These are phyloP conservation scores for Agrotis puta DNA, from an alignment of 2,888 invertebrate genomes.

Conservation along the genomic window DNA sequence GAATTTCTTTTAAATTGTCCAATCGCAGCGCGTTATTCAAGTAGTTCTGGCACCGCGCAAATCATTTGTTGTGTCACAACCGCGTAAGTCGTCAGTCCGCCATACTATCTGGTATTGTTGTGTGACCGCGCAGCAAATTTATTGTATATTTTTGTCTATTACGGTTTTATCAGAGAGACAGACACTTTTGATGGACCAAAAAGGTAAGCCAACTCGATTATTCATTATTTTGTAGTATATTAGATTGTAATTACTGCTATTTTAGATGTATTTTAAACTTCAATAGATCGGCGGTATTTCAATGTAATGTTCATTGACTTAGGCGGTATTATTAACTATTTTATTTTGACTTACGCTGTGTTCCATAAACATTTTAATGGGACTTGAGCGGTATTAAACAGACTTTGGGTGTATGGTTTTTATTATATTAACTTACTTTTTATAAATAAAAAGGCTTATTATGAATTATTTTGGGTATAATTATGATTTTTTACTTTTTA, in stretches of 20 bases:
- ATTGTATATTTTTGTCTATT: too few relatives aligned
- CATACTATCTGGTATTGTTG: background rate
- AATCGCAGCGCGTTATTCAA: constrained; percentile 3
- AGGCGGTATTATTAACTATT: constrained; percentile 19
- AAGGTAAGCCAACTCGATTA: constrained; percentile 2
- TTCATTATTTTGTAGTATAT: background rate
- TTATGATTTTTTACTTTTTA: constrained; percentile 19
- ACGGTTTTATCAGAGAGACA: background rate
- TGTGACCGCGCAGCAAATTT: constrained; percentile 3
- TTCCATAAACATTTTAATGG: constrained; percentile 1
- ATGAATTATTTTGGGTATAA: constrained; percentile 12
- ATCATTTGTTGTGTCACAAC: constrained; percentile 4
- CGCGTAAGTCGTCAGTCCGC: constrained; percentile 4
- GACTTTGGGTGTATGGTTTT: constrained; percentile 19
- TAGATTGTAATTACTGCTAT: too few relatives aligned
- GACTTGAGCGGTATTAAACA: constrained; percentile 25
- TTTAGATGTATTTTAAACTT: background rate
- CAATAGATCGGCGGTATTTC: too few relatives aligned
- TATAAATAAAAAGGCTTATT: constrained; percentile 14
- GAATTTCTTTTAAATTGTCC: background rate
- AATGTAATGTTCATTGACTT: constrained; percentile 10
- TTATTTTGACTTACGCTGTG: constrained; percentile 1
- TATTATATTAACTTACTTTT: constrained; percentile 18
- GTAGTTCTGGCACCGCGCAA: constrained; percentile 4
- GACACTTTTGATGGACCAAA: background rate